These are phyloP conservation scores for Drosophila melanocephala DNA, from an alignment of 2,888 invertebrate genomes.

Conservation along the genomic window DNA sequence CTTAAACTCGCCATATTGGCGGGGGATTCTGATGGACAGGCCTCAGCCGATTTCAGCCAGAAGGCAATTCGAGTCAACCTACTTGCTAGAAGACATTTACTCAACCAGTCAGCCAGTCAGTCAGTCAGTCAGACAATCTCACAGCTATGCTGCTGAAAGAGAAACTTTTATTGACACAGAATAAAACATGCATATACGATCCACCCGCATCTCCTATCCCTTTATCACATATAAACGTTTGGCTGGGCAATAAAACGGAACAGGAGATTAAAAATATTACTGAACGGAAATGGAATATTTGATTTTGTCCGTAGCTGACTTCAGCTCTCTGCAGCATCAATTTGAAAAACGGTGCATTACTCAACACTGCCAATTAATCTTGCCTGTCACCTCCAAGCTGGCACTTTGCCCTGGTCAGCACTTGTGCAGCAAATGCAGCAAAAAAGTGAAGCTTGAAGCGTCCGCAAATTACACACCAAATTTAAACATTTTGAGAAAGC, in stretches of 20 bases:
- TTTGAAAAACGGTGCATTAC: conserved; percentile 42
- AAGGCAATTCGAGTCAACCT: conserved; percentile 46
- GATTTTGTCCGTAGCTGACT: conserved; percentile 49
- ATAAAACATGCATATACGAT: conserved; percentile 70
- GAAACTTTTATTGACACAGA: conserved; percentile 69
- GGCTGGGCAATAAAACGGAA: conserved; percentile 62
- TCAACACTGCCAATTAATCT: conserved; percentile 54
- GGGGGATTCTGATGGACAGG: conserved; percentile 20
- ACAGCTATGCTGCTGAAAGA: conserved; percentile 30
- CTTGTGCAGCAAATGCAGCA: conserved; percentile 23
- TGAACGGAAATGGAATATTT: conserved; percentile 75
- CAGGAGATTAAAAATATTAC: conserved; percentile 77
- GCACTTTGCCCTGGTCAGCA: conserved; percentile 61
- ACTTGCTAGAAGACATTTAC: conserved; percentile 35
- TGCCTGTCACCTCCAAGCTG: conserved; percentile 23
- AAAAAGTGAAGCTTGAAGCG: conserved; percentile 18
- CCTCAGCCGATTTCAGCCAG: conserved; percentile 40
- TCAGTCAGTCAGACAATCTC: conserved; percentile 21
- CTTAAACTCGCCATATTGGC: conserved; percentile 25
- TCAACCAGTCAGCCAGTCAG: conserved; percentile 23
- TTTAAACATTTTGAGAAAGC: conserved; percentile 59
- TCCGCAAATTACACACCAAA: conserved; percentile 68
- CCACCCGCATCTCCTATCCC: not conserved
- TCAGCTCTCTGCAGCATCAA: conserved; percentile 7
- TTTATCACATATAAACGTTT: conserved; percentile 19